Conservation (phyloP, 2,797 vertebrate genomes). For the Sebastes kiyomatsui region DNA sequence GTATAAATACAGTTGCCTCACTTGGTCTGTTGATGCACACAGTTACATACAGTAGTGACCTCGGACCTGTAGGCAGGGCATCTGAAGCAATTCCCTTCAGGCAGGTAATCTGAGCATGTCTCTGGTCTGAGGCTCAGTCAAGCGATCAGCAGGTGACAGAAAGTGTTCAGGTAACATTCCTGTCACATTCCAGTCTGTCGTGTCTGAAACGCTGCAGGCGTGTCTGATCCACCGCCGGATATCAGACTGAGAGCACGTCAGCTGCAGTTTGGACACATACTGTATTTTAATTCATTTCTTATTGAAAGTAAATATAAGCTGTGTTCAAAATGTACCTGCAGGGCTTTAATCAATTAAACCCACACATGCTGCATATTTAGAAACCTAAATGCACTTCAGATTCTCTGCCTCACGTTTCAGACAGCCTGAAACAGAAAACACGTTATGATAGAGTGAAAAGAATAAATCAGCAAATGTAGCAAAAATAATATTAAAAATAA, state of each 20-base stretch:
- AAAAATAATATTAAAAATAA: too few relatives aligned
- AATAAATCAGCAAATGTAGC: too few relatives aligned
- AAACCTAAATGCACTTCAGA: background rate
- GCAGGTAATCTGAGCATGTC: too few relatives aligned
- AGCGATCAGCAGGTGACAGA: background rate
- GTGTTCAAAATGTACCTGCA: too few relatives aligned
- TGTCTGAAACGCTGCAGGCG: background rate
- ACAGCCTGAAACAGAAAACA: background rate
- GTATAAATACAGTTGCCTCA: background rate
- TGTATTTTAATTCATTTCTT: background rate
- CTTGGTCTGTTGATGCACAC: background rate
- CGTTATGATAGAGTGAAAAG: background rate
- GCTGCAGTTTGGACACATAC: background rate
- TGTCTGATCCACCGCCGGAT: background rate
- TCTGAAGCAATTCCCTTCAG: background rate
- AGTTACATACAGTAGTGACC: background rate
- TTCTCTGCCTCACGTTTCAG: background rate
- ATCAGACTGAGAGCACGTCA: background rate
- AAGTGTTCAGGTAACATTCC: conserved; percentile 40
- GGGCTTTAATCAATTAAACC: background rate
- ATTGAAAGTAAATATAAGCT: background rate
- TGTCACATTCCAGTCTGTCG: conserved; percentile 1
- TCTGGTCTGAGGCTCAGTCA: background rate
- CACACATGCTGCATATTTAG: background rate
- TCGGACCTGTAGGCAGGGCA: background rate